Percentiles rank a stretch among this genome's conserved stretches.
Conservation (phyloP, 2,797 vertebrate species). For the Bradypus variegatus region DNA sequence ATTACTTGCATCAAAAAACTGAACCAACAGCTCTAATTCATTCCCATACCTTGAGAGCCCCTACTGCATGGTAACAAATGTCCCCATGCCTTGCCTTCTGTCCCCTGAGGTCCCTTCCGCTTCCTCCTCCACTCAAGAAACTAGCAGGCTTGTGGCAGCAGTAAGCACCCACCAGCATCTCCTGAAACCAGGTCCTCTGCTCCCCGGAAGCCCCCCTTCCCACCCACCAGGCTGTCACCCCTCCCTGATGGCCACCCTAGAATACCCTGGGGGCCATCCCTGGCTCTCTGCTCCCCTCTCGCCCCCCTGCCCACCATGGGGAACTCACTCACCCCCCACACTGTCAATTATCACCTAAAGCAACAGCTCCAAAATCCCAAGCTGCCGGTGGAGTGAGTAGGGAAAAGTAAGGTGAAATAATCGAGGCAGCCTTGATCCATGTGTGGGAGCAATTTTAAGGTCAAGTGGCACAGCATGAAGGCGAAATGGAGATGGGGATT, state of each 20-base stretch:
- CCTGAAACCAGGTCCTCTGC: not conserved
- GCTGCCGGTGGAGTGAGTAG: not conserved
- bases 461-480: not conserved
- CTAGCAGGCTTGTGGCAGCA: not conserved
- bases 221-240: no score
- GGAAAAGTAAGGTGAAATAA: not conserved
- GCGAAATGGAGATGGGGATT: no score
- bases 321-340: no score
- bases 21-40: not conserved
- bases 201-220: not conserved
- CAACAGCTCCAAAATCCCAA: not conserved
- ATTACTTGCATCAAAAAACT: not conserved
- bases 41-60: not conserved
- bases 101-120: not conserved
- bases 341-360: not conserved
- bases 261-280: not conserved
- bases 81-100: not conserved
- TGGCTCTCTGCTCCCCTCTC: no score
- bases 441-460: not conserved
- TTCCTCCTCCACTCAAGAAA: not conserved
- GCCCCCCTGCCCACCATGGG: not conserved
- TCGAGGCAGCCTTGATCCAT: not conserved
- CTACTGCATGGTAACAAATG: not conserved
- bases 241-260: not conserved
- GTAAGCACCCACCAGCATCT: not conserved